These are phyloP conservation scores for Aldabrachelys gigantea DNA, from an alignment of 2,113 vertebrate species.

Conservation along the genomic window DNA sequence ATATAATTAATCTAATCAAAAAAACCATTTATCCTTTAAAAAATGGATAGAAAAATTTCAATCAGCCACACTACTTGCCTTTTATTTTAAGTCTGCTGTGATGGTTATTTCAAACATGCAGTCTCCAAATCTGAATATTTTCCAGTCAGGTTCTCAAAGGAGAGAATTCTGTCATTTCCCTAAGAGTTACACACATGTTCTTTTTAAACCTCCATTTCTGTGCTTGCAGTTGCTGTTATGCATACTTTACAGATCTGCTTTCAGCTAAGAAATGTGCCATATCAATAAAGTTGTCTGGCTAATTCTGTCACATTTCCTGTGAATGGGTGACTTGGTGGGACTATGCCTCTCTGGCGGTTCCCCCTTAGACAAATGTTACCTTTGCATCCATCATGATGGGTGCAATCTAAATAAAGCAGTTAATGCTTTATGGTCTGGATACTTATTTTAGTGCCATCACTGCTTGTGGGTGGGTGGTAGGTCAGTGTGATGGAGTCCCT, in stretches of 20 bases:
- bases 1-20: background rate
- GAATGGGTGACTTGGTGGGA: background rate
- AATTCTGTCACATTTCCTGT: background rate
- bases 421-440: background rate
- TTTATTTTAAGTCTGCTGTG: background rate
- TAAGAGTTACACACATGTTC: background rate
- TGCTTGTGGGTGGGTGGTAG: background rate
- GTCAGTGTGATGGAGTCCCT: background rate
- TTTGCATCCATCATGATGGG: no score
- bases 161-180: background rate
- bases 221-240: background rate
- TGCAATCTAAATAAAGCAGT: background rate
- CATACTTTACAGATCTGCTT: background rate
- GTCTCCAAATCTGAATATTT: background rate
- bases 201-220: background rate
- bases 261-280: background rate
- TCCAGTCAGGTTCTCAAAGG: background rate
- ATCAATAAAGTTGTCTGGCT: background rate
- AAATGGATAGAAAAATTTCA: background rate
- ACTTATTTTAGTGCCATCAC: background rate
- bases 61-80: background rate
- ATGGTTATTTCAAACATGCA: background rate
- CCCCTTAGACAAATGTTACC: no score
- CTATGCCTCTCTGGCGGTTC: background rate
- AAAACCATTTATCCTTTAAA: background rate